phyloP scores from a whole-genome alignment of 2,113 vertebrate genomes.

The Dipodomys ordii region DNA sequence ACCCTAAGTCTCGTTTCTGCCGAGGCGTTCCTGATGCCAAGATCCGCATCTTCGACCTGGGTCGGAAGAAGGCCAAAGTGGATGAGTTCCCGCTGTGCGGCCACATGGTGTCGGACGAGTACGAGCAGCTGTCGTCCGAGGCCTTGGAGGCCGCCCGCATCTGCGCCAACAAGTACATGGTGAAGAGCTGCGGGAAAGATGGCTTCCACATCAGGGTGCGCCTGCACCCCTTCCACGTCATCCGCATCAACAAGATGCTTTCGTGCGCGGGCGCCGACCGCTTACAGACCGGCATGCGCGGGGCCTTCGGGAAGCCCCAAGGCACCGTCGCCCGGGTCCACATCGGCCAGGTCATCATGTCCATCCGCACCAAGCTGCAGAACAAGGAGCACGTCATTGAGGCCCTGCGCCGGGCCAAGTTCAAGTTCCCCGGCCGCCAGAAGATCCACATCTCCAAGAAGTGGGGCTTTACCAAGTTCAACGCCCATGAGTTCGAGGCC shows the following conservation, averaged over 20 bases:
- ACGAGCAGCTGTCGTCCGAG: constrained; percentile 95
- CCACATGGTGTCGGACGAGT: constrained; percentile 96
- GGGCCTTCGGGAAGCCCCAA: constrained; percentile 95
- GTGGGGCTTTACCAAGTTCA: constrained; percentile 96
- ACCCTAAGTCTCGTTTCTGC: constrained; percentile 96
- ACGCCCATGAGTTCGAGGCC: constrained; percentile 90
- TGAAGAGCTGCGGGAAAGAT: constrained; percentile 96
- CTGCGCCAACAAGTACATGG: constrained; percentile 96
- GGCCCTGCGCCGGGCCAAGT: constrained; percentile 93
- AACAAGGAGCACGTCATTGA: constrained; percentile 95
- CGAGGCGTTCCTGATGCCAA: constrained; percentile 95
- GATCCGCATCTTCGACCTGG: constrained; percentile 96
- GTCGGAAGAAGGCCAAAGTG: constrained; percentile 95
- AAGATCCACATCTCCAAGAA: constrained; percentile 98
- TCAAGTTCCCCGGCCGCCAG: constrained; percentile 95
- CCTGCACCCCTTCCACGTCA: constrained; percentile 96
- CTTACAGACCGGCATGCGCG: constrained; percentile 95
- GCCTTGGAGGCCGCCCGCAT: constrained; percentile 94
- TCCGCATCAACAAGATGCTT: constrained; percentile 97
- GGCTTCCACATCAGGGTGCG: constrained; percentile 96
- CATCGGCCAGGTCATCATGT: constrained; percentile 97
- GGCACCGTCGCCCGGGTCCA: constrained; percentile 93
- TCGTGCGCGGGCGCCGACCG: constrained; percentile 94
- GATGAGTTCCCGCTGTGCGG: constrained; percentile 95
- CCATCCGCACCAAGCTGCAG: constrained; percentile 93